Percentiles rank a stretch among this genome's conserved stretches.
Conservation (phyloP, 2,113 vertebrate species). For the Chlamydotis undulata region DNA sequence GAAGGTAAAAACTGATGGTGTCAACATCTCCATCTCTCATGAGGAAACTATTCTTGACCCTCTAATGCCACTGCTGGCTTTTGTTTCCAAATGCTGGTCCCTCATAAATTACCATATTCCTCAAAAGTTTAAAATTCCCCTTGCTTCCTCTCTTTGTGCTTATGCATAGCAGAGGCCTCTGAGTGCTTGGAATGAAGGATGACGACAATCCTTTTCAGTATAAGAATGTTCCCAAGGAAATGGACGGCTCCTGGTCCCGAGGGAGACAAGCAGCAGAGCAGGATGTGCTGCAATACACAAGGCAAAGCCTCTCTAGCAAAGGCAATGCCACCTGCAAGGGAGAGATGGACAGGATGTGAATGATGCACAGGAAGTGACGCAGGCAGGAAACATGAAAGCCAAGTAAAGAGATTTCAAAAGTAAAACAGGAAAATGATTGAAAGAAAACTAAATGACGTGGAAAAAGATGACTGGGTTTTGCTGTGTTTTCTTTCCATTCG, state of each 20-base stretch:
- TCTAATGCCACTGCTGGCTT: neutral
- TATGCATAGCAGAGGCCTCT: neutral
- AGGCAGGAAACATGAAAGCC: slow-evolving; percentile 47
- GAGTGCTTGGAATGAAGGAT: slow-evolving; percentile 9
- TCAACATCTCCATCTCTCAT: neutral
- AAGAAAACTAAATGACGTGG: slow-evolving; percentile 20
- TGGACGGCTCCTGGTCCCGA: neutral
- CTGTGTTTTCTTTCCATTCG: neutral
- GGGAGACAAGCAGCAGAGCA: slow-evolving; percentile 29
- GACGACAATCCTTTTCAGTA: slow-evolving; percentile 38
- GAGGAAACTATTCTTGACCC: neutral
- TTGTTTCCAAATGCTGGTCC: neutral
- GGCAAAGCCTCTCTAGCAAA: slow-evolving; percentile 22
- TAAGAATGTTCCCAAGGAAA: slow-evolving; percentile 67
- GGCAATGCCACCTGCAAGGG: slow-evolving; percentile 23
- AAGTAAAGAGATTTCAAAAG: slow-evolving; percentile 31
- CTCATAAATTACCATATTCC: slow-evolving; percentile 45
- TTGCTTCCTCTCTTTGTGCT: slow-evolving; percentile 59
- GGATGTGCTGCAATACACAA: slow-evolving; percentile 52
- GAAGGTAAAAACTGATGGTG: neutral
- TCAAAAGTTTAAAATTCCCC: slow-evolving; percentile 46
- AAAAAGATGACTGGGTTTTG: neutral
- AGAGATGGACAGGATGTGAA: slow-evolving; percentile 45
- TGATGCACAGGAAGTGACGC: slow-evolving; percentile 64
- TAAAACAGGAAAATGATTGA: slow-evolving; percentile 61